phyloP scores from a whole-genome alignment of 2,113 vertebrate genomes.

The Choloepus hoffmanni region DNA sequence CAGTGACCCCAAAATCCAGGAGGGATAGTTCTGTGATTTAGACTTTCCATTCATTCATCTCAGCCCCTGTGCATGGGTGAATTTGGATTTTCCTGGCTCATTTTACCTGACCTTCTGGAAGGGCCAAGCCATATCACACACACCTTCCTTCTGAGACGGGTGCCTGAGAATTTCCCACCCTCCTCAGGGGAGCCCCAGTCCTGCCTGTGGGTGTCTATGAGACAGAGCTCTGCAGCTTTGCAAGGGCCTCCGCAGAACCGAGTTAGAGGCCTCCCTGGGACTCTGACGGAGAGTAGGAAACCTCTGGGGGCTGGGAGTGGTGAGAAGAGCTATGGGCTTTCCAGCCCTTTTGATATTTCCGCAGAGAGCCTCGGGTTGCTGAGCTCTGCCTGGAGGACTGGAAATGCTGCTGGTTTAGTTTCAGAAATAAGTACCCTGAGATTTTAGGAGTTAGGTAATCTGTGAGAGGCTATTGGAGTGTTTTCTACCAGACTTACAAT shows the following conservation, averaged over 20 bases:
- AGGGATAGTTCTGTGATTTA: too few relatives aligned
- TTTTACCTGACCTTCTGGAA: neutral
- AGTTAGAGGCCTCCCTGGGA: too few relatives aligned
- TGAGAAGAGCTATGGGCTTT: too few relatives aligned
- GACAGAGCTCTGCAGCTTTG: neutral
- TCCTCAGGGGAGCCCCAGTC: neutral
- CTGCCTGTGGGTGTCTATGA: neutral
- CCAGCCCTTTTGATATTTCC: too few relatives aligned
- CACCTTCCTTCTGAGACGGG: neutral
- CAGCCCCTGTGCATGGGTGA: neutral
- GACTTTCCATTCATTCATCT: neutral
- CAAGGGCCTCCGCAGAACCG: too few relatives aligned
- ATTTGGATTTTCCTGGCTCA: neutral
- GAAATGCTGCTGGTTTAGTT: neutral
- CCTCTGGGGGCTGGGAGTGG: neutral
- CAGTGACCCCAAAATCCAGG: too few relatives aligned
- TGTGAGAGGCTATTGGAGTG: too few relatives aligned
- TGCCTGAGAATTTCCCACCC: neutral
- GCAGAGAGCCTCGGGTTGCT: neutral
- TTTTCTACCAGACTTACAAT: neutral
- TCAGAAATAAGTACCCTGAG: neutral
- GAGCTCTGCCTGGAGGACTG: too few relatives aligned
- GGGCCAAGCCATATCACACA: neutral
- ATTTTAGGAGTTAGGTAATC: too few relatives aligned
- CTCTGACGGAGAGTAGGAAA: neutral